Percentiles rank a stretch among this genome's conserved stretches.
Evolutionary conservation across 2,113 vertebrate species (phyloP).

Genomic region (Oreochromis spilurus): DNA sequence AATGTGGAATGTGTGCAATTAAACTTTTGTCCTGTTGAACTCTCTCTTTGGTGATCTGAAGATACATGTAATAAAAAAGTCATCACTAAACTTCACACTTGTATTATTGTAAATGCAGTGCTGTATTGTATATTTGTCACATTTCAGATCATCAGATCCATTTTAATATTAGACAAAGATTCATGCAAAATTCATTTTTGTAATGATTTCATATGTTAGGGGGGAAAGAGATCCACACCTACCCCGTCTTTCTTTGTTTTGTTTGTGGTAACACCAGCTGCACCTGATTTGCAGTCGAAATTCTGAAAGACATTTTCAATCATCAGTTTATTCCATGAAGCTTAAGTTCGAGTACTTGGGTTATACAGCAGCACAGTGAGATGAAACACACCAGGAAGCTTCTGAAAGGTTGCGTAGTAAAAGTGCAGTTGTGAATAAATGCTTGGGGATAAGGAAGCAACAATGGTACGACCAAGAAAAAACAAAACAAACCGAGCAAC

Average conservation of each 20-base stretch:
- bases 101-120: not conserved
- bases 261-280: not conserved
- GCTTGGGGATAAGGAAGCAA: not conserved
- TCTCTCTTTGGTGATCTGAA: not conserved
- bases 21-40: not conserved
- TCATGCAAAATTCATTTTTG: not conserved
- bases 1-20: slow-evolving; percentile 63
- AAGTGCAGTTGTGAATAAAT: not conserved
- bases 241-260: not conserved
- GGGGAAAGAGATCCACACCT: fast-evolving
- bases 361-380: not conserved
- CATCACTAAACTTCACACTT: fast-evolving
- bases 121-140: not conserved
- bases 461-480: not conserved
- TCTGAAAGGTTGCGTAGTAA: not conserved
- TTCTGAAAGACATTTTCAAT: not conserved
- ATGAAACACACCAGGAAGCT: not conserved
- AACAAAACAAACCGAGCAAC: not conserved
- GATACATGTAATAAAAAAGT: not conserved
- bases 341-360: not conserved
- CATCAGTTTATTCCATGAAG: not conserved
- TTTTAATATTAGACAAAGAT: not conserved
- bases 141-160: not conserved
- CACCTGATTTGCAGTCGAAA: not conserved
- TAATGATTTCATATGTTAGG: not conserved